phyloP scores from a whole-genome alignment of 2,888 invertebrate species.

The Zhengitettix transpicula region DNA sequence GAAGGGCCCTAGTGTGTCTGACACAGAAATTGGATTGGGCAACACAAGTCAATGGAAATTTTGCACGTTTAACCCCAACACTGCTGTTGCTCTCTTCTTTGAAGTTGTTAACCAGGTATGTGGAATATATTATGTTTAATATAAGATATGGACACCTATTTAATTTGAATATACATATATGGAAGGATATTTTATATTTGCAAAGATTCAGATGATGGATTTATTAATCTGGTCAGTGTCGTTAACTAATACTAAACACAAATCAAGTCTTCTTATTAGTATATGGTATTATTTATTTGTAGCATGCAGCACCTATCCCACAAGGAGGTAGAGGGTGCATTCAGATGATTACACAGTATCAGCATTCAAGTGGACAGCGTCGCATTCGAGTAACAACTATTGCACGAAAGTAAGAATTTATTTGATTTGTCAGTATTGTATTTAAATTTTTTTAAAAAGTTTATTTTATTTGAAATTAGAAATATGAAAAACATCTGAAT shows the following conservation, averaged over 20 bases:
- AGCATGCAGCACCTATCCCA: constrained; percentile 86
- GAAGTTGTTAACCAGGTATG: constrained; percentile 65
- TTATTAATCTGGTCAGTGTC: no score
- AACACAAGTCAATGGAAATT: constrained; percentile 98
- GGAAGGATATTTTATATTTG: not conserved
- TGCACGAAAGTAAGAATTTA: constrained; percentile 67
- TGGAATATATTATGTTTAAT: not conserved
- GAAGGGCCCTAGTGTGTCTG: constrained; percentile 83
- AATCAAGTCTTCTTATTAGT: no score
- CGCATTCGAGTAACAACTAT: constrained; percentile 92
- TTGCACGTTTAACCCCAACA: constrained; percentile 82
- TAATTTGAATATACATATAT: not conserved
- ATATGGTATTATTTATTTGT: constrained; percentile 21
- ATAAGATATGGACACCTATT: not conserved
- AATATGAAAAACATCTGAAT: no score
- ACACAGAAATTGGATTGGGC: constrained; percentile 94
- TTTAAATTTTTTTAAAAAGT: no score
- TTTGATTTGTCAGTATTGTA: no score
- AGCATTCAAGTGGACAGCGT: constrained; percentile 89
- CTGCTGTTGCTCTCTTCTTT: constrained; percentile 87
- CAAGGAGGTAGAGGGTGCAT: constrained; percentile 93
- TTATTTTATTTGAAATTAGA: no score
- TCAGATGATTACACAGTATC: constrained; percentile 97
- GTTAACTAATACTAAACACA: no score
- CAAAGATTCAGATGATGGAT: no score